These are phyloP conservation scores for Campodea augens DNA, from an alignment of 1,140 invertebrate genomes.

Conservation along the genomic window DNA sequence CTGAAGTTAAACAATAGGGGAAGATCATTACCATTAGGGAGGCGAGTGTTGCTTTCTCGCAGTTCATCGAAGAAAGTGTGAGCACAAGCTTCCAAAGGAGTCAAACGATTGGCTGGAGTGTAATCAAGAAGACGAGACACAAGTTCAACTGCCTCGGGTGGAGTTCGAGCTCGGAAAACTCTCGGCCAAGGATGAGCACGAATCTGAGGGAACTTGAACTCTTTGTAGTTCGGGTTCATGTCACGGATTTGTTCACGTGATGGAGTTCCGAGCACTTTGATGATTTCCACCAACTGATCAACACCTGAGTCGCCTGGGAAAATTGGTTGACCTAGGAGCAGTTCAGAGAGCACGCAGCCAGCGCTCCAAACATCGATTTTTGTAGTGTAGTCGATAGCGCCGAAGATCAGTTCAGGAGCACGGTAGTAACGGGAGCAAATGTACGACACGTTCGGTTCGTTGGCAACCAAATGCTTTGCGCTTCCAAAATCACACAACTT, in stretches of 20 bases:
- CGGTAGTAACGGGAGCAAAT: conserved; percentile 99
- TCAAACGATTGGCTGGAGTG: conserved; percentile 35
- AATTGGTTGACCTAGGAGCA: conserved; percentile 42
- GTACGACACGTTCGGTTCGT: conserved; percentile 99
- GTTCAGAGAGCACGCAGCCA: conserved; percentile 41
- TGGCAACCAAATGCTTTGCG: conserved; percentile 90
- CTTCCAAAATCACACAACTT: conserved; percentile 99
- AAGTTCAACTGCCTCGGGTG: conserved; percentile 41
- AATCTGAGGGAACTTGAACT: conserved; percentile 47
- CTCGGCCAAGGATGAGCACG: too few relatives aligned
- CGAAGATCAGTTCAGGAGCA: conserved; percentile 97
- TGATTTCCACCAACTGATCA: conserved; percentile 46
- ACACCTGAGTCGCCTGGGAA: conserved; percentile 45
- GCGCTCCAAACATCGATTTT: conserved; percentile 76
- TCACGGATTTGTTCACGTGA: conserved; percentile 41
- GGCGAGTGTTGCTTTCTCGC: conserved; percentile 29
- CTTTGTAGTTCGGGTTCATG: conserved; percentile 48
- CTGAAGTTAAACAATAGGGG: conserved; percentile 25
- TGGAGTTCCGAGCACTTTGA: conserved; percentile 44
- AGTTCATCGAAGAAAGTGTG: conserved; percentile 45
- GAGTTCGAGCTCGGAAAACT: conserved; percentile 38
- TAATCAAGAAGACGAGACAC: conserved; percentile 40
- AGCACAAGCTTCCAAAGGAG: conserved; percentile 38
- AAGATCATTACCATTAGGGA: conserved; percentile 3
- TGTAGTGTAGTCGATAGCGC: conserved; percentile 98